Evolutionary conservation across 2,797 vertebrate genomes (phyloP).

Genomic region (Lagorchestes hirsutus): DNA sequence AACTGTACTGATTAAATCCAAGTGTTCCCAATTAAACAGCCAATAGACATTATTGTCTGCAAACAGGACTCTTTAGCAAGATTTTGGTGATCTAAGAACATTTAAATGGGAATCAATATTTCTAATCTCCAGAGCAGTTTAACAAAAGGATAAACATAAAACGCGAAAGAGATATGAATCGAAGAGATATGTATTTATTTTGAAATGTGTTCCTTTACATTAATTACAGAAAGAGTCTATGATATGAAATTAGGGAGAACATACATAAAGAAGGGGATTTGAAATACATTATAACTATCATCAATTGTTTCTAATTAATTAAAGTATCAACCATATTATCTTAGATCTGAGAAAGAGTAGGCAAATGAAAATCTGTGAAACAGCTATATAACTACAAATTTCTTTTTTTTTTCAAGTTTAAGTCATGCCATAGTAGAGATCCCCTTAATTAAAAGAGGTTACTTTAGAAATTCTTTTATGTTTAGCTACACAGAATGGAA

Average conservation of each 20-base stretch:
- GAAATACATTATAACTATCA: background rate
- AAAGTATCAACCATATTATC: conserved; percentile 9
- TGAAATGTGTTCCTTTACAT: conserved; percentile 49
- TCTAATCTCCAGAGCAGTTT: conserved; percentile 64
- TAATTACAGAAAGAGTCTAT: conserved; percentile 25
- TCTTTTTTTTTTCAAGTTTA: background rate
- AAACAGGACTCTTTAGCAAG: conserved; percentile 70
- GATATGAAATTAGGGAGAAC: conserved; percentile 26
- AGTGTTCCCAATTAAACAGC: conserved; percentile 39
- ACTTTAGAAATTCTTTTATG: conserved; percentile 42
- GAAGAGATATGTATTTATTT: conserved; percentile 54
- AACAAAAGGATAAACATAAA: conserved; percentile 59
- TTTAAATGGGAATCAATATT: conserved; percentile 76
- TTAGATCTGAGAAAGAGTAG: background rate
- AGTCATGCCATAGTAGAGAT: background rate
- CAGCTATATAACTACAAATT: background rate
- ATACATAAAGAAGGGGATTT: conserved; percentile 39
- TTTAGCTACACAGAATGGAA: conserved; percentile 17
- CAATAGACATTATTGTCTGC: conserved; percentile 51
- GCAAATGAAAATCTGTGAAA: background rate
- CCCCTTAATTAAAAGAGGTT: conserved; percentile 31
- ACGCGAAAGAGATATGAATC: conserved; percentile 58
- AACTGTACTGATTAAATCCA: background rate
- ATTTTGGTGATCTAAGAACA: conserved; percentile 68
- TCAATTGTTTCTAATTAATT: conserved; percentile 27